Conservation (phyloP, 2,797 vertebrate species). For the Sphenopsis melanotis region DNA sequence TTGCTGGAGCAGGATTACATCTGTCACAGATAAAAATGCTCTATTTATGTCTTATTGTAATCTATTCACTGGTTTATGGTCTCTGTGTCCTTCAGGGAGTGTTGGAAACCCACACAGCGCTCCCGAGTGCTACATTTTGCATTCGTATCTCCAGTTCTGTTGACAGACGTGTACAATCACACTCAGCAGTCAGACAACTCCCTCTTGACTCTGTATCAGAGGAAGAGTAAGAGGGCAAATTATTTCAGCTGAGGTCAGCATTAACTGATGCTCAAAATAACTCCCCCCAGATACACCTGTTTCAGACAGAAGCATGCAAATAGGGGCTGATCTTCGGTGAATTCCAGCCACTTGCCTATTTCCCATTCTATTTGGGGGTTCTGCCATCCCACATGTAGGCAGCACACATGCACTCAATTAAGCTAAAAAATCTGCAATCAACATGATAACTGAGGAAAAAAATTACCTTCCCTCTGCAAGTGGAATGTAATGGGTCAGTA, state of each 20-base stretch:
- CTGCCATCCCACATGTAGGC: conserved; percentile 9
- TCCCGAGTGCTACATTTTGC: background rate
- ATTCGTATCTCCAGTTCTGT: conserved; percentile 5
- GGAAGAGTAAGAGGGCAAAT: conserved; percentile 3
- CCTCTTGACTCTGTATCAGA: background rate
- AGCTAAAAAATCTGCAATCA: background rate
- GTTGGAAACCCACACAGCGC: background rate
- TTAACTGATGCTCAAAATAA: conserved; percentile 31
- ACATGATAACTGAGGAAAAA: background rate
- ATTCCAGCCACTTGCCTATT: background rate
- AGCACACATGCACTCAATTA: background rate
- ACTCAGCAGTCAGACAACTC: background rate
- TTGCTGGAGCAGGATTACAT: background rate
- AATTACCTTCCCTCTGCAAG: background rate
- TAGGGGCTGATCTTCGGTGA: background rate
- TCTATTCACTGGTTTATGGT: conserved; percentile 53
- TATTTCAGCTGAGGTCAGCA: conserved; percentile 40
- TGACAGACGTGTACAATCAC: conserved; percentile 14
- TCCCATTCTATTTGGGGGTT: background rate
- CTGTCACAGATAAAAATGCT: conserved; percentile 49
- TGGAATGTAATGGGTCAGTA: background rate
- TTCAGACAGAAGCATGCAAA: conserved; percentile 14
- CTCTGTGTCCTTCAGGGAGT: background rate
- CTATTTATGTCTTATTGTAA: conserved; percentile 57
- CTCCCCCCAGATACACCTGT: conserved; percentile 48